A percentile compares a stretch with the other conserved stretches of the same genome.
phyloP scores from a whole-genome alignment of 2,888 invertebrate genomes.

The Lepidocyrtoides sp. region DNA sequence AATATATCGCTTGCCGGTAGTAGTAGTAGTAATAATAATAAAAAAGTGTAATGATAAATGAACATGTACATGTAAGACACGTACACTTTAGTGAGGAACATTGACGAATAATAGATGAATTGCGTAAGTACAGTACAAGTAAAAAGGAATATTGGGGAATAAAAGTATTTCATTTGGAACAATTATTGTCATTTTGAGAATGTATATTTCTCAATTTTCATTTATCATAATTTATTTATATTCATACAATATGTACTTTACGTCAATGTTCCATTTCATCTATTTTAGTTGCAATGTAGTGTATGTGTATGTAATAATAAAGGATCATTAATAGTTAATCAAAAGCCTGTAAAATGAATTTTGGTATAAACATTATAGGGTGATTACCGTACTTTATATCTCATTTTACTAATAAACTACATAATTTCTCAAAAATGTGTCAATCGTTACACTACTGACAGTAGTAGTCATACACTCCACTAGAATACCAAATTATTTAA shows the following conservation, averaged over 20 bases:
- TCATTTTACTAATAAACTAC: no score
- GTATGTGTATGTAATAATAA: no score
- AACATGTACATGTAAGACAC: not conserved
- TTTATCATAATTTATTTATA: slow-evolving; percentile 5
- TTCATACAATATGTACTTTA: not conserved
- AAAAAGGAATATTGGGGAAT: not conserved
- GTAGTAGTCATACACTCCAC: not conserved
- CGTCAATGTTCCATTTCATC: not conserved
- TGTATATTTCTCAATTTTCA: not conserved
- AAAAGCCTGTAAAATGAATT: no score
- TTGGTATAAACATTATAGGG: not conserved
- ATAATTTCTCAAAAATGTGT: not conserved
- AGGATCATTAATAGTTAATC: no score
- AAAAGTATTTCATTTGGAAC: not conserved
- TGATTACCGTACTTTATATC: not conserved
- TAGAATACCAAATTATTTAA: not conserved
- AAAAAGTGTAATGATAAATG: slow-evolving; percentile 16
- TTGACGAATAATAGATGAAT: not conserved
- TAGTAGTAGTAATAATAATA: no score
- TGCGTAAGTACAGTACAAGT: not conserved
- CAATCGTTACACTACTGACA: not conserved
- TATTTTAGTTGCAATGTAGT: not conserved
- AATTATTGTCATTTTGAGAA: not conserved
- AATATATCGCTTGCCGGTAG: no score
- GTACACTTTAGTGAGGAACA: not conserved